Percentiles rank a stretch among this genome's conserved stretches.
Conservation (phyloP, 2,113 vertebrate genomes). For the Cephalopholis sonnerati region DNA sequence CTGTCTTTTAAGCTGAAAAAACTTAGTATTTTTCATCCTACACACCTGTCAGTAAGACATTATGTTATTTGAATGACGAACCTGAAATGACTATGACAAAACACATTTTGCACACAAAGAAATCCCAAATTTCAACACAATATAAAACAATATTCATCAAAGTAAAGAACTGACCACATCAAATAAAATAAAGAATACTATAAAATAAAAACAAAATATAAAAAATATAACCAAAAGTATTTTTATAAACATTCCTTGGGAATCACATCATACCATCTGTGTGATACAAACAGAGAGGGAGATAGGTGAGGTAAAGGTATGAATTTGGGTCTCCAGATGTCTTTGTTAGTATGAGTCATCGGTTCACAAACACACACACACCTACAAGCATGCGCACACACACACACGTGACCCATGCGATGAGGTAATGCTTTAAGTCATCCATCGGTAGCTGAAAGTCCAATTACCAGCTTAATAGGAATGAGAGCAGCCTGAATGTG, state of each 20-base stretch:
- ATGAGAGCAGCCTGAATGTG: conserved; percentile 53
- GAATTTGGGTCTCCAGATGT: conserved; percentile 19
- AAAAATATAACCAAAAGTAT: neutral
- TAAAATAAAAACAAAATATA: neutral
- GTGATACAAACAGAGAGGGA: neutral
- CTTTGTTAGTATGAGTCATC: conserved; percentile 53
- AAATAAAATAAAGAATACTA: neutral
- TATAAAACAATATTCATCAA: neutral
- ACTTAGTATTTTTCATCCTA: neutral
- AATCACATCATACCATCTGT: too few relatives aligned
- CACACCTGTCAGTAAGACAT: neutral
- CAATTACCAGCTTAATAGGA: conserved; percentile 79
- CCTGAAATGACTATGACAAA: neutral
- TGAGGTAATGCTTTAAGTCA: conserved; percentile 84
- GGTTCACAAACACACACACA: neutral
- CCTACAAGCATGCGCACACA: neutral
- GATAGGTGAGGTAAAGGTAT: neutral
- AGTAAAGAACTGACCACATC: neutral
- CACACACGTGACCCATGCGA: conserved; percentile 36
- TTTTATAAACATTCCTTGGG: neutral
- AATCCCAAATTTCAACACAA: neutral
- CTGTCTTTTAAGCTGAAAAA: neutral
- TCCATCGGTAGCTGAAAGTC: conserved; percentile 66
- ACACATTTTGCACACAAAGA: neutral
- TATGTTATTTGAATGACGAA: neutral